Conservation (phyloP, 2,113 vertebrate species). For the Thamnophis sirtalis region DNA sequence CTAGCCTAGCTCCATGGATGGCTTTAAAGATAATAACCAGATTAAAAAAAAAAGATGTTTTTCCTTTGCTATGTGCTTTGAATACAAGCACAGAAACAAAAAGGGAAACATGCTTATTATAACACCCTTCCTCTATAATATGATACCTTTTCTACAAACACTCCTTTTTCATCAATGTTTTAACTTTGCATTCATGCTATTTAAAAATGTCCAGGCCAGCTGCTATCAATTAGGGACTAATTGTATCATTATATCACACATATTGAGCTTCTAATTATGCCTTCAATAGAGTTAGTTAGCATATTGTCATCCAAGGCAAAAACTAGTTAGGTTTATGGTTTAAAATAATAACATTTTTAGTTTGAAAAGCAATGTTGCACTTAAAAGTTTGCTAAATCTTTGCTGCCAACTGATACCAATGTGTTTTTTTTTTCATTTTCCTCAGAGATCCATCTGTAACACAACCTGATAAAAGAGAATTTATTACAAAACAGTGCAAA, state of each 20-base stretch:
- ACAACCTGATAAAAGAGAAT: background rate
- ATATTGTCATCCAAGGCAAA: slow-evolving; percentile 17
- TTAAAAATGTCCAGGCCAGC: slow-evolving; percentile 58
- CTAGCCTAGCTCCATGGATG: background rate
- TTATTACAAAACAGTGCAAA: background rate
- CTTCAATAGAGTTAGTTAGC: slow-evolving; percentile 19
- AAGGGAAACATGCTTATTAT: slow-evolving; percentile 45
- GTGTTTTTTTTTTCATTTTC: background rate
- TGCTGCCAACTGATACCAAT: background rate
- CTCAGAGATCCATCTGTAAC: background rate
- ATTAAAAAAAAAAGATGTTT: slow-evolving; percentile 25
- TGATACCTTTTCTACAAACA: slow-evolving; percentile 45
- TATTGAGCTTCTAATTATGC: slow-evolving; percentile 36
- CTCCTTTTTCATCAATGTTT: slow-evolving; percentile 54
- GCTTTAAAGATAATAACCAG: background rate
- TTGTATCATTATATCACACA: slow-evolving; percentile 46
- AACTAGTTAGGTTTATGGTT: slow-evolving; percentile 5
- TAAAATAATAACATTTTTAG: slow-evolving; percentile 34
- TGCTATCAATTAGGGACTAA: slow-evolving; percentile 50
- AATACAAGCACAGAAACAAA: slow-evolving; percentile 30
- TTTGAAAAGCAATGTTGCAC: slow-evolving; percentile 5
- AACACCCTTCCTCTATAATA: slow-evolving; percentile 55
- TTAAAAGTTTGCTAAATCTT: background rate
- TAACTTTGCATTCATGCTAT: slow-evolving; percentile 48
- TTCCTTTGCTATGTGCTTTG: slow-evolving; percentile 50